phyloP scores from a whole-genome alignment of 2,113 vertebrate species.

The Etheostoma cragini region DNA sequence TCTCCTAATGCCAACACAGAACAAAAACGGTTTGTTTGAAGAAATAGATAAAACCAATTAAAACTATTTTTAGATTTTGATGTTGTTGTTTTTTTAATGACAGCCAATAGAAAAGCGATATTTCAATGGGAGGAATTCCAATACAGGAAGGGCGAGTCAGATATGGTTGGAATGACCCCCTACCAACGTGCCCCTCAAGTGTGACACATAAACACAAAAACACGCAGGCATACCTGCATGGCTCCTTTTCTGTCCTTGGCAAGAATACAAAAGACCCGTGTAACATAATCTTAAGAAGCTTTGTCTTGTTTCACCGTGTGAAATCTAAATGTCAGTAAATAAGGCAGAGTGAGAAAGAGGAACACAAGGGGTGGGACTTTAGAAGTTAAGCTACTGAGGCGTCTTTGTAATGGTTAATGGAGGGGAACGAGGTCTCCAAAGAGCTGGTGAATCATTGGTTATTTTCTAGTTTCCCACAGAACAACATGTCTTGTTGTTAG shows the following conservation, averaged over 20 bases:
- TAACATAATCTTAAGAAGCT: constrained; percentile 45
- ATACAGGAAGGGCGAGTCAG: constrained; percentile 67
- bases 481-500: constrained; percentile 7
- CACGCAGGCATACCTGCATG: constrained; percentile 8
- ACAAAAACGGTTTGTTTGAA: neutral
- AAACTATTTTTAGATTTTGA: neutral
- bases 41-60: neutral
- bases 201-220: neutral
- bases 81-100: neutral
- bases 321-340: constrained; percentile 30
- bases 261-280: constrained; percentile 14
- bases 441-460: constrained; percentile 15
- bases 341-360: neutral
- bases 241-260: constrained; percentile 2
- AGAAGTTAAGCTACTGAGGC: constrained; percentile 11
- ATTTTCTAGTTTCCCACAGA: constrained; percentile 29
- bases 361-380: constrained; percentile 9
- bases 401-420: constrained; percentile 9
- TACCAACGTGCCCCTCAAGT: constrained; percentile 26
- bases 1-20: neutral
- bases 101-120: neutral
- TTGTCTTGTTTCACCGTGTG: constrained; percentile 15
- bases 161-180: constrained; percentile 40
- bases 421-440: neutral
- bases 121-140: constrained; percentile 62